Conservation (phyloP, 1,140 invertebrate genomes). For the Drosophila persimilis region DNA sequence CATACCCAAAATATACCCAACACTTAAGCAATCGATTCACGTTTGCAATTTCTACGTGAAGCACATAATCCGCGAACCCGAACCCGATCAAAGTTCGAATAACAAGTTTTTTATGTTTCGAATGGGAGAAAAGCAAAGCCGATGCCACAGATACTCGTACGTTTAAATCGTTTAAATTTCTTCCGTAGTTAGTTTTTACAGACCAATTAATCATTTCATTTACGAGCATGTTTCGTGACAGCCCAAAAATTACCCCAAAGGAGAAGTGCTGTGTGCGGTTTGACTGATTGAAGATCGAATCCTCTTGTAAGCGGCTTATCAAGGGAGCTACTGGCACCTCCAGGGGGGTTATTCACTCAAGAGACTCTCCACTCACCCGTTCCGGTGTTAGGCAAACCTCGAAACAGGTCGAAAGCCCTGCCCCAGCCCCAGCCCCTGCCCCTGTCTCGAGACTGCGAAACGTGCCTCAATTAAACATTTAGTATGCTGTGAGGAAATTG, state of each 20-base stretch:
- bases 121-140: neutral
- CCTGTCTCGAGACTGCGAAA: slow-evolving; percentile 22
- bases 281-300: slow-evolving; percentile 51
- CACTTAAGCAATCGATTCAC: slow-evolving; percentile 14
- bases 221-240: slow-evolving; percentile 36
- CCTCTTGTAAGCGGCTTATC: slow-evolving; percentile 41
- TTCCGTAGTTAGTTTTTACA: slow-evolving; percentile 42
- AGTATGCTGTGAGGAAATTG: slow-evolving; percentile 51
- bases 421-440: neutral
- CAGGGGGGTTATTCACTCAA: slow-evolving; percentile 49
- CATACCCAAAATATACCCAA: no score
- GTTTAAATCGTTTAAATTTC: slow-evolving; percentile 33
- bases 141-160: slow-evolving; percentile 6
- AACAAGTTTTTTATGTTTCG: slow-evolving; percentile 5
- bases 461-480: slow-evolving; percentile 61
- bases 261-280: slow-evolving; percentile 31
- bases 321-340: neutral
- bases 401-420: slow-evolving; percentile 60
- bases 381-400: no score
- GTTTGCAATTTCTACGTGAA: slow-evolving; percentile 33
- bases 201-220: slow-evolving; percentile 32
- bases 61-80: neutral
- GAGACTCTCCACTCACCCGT: neutral
- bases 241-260: slow-evolving; percentile 25
- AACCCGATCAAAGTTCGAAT: slow-evolving; percentile 12